These are phyloP conservation scores for Dufourea novaeangliae DNA, from an alignment of 1,140 invertebrate species.

Conservation along the genomic window DNA sequence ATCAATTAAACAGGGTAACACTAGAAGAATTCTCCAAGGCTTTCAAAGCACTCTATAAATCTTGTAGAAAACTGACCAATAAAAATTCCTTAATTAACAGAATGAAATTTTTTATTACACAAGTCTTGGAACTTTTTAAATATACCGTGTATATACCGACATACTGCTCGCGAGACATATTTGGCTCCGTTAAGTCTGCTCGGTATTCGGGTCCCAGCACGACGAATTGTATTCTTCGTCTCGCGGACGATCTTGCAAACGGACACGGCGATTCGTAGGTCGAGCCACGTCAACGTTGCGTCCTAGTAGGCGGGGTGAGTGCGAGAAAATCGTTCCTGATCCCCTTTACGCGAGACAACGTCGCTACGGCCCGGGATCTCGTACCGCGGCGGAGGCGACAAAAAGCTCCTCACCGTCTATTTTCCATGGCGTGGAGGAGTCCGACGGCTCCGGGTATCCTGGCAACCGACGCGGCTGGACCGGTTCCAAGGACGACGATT, in stretches of 20 bases:
- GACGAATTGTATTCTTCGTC: not conserved
- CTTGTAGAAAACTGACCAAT: too few relatives aligned
- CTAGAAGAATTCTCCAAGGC: too few relatives aligned
- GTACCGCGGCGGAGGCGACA: constrained; percentile 48
- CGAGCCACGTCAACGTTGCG: not conserved
- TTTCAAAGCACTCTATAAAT: too few relatives aligned
- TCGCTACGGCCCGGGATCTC: constrained; percentile 24
- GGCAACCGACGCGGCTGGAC: constrained; percentile 71
- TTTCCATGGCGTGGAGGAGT: constrained; percentile 50
- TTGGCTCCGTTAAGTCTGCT: not conserved
- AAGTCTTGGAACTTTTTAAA: too few relatives aligned
- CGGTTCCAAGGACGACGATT: constrained; percentile 72
- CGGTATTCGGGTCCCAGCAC: not conserved
- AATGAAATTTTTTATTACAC: too few relatives aligned
- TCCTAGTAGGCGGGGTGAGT: not conserved
- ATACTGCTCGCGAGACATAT: not conserved
- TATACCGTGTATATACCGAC: too few relatives aligned
- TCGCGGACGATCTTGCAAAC: not conserved
- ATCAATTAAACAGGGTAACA: too few relatives aligned
- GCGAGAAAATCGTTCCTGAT: constrained; percentile 60
- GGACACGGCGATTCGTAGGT: too few relatives aligned
- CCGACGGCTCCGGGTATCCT: constrained; percentile 60
- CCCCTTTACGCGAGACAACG: constrained; percentile 45
- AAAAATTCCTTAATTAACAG: too few relatives aligned
- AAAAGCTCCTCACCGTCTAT: constrained; percentile 51